Evolutionary conservation across 2,797 vertebrate species (phyloP).

Genomic region (Podarcis lilfordi): DNA sequence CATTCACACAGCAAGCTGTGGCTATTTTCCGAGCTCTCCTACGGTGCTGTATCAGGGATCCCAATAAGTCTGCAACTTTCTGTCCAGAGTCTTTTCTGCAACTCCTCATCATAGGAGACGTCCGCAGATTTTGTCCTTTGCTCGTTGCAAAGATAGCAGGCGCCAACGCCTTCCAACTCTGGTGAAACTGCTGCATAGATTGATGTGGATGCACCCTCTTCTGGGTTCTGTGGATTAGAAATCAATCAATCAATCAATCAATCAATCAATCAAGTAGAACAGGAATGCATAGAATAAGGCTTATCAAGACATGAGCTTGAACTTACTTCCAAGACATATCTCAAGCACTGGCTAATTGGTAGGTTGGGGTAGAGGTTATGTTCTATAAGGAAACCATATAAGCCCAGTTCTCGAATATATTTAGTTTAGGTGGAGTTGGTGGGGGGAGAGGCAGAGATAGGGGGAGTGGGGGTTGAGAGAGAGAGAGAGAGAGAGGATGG

Average conservation of each 20-base stretch:
- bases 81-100: slow-evolving; percentile 87
- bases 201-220: slow-evolving; percentile 86
- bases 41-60: slow-evolving; percentile 60
- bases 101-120: slow-evolving; percentile 77
- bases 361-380: slow-evolving; percentile 8
- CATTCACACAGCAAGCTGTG: slow-evolving; percentile 29
- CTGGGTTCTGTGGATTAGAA: slow-evolving; percentile 82
- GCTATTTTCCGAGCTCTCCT: slow-evolving; percentile 45
- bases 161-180: slow-evolving; percentile 85
- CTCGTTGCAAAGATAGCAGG: slow-evolving; percentile 90
- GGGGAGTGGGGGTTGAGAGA: too few relatives aligned
- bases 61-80: slow-evolving; percentile 84
- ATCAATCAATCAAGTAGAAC: neutral
- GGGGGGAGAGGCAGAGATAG: too few relatives aligned
- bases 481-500: neutral
- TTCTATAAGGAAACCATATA: neutral
- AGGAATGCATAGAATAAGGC: neutral
- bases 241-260: neutral
- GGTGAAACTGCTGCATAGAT: slow-evolving; percentile 81
- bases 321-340: neutral
- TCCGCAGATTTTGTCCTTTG: slow-evolving; percentile 79
- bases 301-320: neutral
- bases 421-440: neutral
- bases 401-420: neutral
- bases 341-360: neutral